phyloP scores from a whole-genome alignment of 2,888 invertebrate species.

The Diadegma fenestrale region DNA sequence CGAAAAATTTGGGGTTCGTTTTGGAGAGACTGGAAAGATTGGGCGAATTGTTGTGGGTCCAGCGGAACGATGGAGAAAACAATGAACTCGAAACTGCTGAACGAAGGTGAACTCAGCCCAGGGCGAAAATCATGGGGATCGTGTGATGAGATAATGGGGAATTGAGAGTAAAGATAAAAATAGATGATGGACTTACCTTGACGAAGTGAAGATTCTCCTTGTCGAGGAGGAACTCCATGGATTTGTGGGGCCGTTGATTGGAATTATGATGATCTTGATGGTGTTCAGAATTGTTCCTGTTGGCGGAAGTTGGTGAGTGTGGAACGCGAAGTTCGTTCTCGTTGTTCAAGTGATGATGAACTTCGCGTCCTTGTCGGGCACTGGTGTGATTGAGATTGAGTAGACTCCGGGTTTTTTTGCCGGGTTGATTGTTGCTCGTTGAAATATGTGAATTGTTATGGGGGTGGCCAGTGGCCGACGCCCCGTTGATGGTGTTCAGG shows the following conservation, averaged over 20 bases:
- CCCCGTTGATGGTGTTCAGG: constrained; percentile 60
- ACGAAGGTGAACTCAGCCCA: not conserved
- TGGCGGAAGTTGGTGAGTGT: constrained; percentile 83
- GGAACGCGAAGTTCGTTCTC: constrained; percentile 83
- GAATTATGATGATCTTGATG: constrained; percentile 77
- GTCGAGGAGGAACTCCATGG: constrained; percentile 98
- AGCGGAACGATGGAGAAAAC: not conserved
- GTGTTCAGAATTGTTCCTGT: constrained; percentile 80
- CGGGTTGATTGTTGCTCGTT: constrained; percentile 74
- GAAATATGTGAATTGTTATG: constrained; percentile 76
- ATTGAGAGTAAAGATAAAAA: not conserved
- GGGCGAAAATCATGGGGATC: not conserved
- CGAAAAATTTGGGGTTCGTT: not conserved
- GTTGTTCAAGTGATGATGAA: constrained; percentile 81
- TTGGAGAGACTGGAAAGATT: not conserved
- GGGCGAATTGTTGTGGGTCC: not conserved
- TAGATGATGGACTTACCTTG: constrained; percentile 88
- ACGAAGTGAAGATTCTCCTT: constrained; percentile 95
- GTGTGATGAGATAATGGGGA: not conserved
- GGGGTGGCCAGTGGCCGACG: constrained; percentile 85
- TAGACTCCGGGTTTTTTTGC: constrained; percentile 88
- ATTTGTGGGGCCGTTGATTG: constrained; percentile 90
- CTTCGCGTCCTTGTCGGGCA: constrained; percentile 85
- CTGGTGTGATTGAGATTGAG: constrained; percentile 87
- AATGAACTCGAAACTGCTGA: not conserved